Base-by-base conservation (phyloP, 1,140 invertebrate species). In the Drosophila seguyi region DNA sequence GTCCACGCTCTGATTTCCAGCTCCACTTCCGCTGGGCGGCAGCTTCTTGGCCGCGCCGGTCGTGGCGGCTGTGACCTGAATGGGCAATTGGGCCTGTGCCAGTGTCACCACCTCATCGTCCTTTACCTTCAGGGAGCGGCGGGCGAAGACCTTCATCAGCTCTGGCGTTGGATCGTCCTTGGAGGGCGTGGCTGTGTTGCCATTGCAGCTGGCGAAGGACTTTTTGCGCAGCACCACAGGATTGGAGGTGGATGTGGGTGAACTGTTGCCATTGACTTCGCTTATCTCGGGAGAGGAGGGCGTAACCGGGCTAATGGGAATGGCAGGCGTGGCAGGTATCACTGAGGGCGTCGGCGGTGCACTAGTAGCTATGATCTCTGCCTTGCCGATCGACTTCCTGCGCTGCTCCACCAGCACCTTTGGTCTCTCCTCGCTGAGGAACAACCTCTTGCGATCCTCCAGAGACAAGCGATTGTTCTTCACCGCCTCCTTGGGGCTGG, bases 91-190 rank as follows among this genome's bases (percentile, higher is more conserved):
- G 20, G 13, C 44, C 57, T 69, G 72, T 8, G 80, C 53, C 85
- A 55, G 42, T n/a, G 93, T 93, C 31, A 94, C 82, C 29, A 93
- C 94, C n/a, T 93, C 94, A 74, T 96, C 95, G 77, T 96, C 96
- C 92, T 95, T 96, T 6, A 96, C 91, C 92, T 97, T 97, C 1
- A 97, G 93, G 4, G 96, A 97, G 59, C 96, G 93, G 41, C 96
- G 93, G 0, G 96, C 96, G 88, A 97, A 97, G 0, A 97, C 96
- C 93, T 96, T 96, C 94, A 97, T 95, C 27, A 97, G 90, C 90
- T 97, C 96, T 0, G 96, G 96, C 91, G 96, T 95, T 45, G 96
- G 95, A 58, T 96, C 95, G 62, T 94, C 94, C 29, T 92, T 93
- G 22, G 56, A 52, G 18, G 63, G 38, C 20, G 67, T 41, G 31